Evolutionary conservation across 1,140 invertebrate genomes (phyloP).

Genomic region (Papilio dardanus): DNA sequence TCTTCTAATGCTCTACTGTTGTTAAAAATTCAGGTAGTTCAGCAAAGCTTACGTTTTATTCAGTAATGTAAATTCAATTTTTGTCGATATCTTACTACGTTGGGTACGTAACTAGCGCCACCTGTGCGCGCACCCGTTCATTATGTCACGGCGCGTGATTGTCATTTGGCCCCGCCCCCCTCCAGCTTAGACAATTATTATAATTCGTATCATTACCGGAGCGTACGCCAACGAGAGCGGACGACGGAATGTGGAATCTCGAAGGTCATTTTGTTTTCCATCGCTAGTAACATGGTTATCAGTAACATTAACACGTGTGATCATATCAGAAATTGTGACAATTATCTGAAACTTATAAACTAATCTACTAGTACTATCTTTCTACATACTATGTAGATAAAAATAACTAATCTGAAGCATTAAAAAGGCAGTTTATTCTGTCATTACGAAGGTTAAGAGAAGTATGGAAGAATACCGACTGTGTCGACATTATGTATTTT

Average conservation of each 20-base stretch:
- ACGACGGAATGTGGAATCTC: constrained; percentile 43
- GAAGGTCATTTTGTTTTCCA: constrained; percentile 41
- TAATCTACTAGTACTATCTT: too few species aligned
- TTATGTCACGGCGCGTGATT: constrained; percentile 72
- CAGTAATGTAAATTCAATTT: too few species aligned
- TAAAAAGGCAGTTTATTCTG: too few species aligned
- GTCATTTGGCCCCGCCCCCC: constrained; percentile 71
- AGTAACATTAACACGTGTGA: not conserved
- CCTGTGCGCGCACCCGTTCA: constrained; percentile 68
- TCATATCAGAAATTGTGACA: not conserved
- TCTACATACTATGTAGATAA: too few species aligned
- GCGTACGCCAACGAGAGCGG: constrained; percentile 42
- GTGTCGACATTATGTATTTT: too few species aligned
- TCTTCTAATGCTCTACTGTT: too few species aligned
- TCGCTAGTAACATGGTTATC: not conserved
- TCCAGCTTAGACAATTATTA: constrained; percentile 67
- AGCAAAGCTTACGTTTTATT: too few species aligned
- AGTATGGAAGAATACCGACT: too few species aligned
- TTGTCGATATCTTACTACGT: constrained; percentile 32
- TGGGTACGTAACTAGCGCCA: constrained; percentile 49
- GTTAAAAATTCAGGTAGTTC: too few species aligned
- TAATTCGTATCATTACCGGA: constrained; percentile 74
- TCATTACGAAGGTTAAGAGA: too few species aligned
- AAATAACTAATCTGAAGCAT: too few species aligned
- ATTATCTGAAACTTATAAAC: not conserved